phyloP scores from a whole-genome alignment of 53 echinoderm and acorn worm genomes.

The Zoroaster sp. region DNA sequence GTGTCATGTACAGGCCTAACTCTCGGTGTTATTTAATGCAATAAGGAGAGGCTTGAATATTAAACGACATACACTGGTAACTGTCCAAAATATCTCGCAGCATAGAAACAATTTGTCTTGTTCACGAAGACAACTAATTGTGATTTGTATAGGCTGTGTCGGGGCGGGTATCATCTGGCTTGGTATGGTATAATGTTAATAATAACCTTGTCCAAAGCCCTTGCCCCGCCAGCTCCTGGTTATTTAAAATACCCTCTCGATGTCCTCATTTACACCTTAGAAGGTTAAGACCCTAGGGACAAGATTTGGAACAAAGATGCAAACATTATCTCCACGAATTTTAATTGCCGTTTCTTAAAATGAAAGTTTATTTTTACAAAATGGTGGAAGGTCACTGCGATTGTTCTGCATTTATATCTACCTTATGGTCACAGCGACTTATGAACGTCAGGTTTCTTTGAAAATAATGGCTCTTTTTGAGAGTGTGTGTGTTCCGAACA shows the following conservation, averaged over 20 bases:
- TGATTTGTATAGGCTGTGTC: too few species aligned
- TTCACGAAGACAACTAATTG: too few species aligned
- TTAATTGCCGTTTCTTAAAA: background rate
- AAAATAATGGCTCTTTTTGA: background rate
- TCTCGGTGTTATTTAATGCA: too few species aligned
- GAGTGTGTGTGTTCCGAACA: background rate
- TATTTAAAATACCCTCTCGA: background rate
- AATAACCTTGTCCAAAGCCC: background rate
- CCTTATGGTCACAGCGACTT: background rate
- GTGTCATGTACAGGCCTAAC: too few species aligned
- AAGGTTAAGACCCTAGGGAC: slow-evolving; percentile 14
- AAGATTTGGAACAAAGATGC: background rate
- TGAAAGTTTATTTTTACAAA: background rate
- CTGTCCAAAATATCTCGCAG: too few species aligned
- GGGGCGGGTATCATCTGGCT: too few species aligned
- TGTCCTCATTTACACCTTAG: background rate
- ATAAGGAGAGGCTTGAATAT: too few species aligned
- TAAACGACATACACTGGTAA: too few species aligned
- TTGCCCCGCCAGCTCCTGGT: background rate
- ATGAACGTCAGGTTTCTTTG: background rate
- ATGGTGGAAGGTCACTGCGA: background rate
- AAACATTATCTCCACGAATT: background rate
- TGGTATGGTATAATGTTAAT: too few species aligned
- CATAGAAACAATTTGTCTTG: too few species aligned
- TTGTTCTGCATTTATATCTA: slow-evolving; percentile 25